Percentiles rank a stretch among this genome's conserved stretches.
Evolutionary conservation across 1,140 invertebrate species (phyloP).

Genomic region (Maconellicoccus hirsutus): DNA sequence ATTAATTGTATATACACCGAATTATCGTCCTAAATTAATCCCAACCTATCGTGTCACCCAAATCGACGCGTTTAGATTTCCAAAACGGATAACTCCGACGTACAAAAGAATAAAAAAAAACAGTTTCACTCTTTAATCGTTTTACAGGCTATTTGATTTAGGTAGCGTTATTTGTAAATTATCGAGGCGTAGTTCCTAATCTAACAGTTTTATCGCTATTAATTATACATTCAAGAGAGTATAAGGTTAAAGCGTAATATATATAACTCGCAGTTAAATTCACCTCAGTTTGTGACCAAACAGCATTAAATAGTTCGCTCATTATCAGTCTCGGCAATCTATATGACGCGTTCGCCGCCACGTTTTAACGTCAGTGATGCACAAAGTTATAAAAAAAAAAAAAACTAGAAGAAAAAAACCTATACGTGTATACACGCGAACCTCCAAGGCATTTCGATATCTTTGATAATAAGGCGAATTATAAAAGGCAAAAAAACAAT

Average conservation of each 20-base stretch:
- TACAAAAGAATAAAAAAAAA: not conserved
- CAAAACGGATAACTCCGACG: not conserved
- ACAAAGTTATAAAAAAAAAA: not conserved
- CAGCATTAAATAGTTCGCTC: constrained; percentile 4
- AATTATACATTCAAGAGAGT: not conserved
- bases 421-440: not conserved
- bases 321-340: constrained; percentile 1
- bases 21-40: not conserved
- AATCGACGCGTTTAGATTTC: not conserved
- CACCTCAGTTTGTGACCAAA: not conserved
- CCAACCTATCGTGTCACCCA: not conserved
- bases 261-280: constrained; percentile 1
- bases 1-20: constrained; percentile 1
- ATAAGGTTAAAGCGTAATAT: constrained; percentile 9
- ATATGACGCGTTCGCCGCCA: not conserved
- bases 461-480: not conserved
- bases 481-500: not conserved
- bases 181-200: constrained; percentile 7
- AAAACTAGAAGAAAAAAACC: not conserved
- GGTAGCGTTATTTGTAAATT: constrained; percentile 4
- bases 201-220: constrained; percentile 9
- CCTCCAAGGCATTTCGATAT: not conserved
- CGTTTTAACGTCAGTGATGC: not conserved
- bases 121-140: not conserved
- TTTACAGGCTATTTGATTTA: constrained; percentile 9